A percentile compares a stretch with the other conserved stretches of the same genome.
phyloP scores from a whole-genome alignment of 1,140 invertebrate species.

The Sminthurides bifidus region DNA sequence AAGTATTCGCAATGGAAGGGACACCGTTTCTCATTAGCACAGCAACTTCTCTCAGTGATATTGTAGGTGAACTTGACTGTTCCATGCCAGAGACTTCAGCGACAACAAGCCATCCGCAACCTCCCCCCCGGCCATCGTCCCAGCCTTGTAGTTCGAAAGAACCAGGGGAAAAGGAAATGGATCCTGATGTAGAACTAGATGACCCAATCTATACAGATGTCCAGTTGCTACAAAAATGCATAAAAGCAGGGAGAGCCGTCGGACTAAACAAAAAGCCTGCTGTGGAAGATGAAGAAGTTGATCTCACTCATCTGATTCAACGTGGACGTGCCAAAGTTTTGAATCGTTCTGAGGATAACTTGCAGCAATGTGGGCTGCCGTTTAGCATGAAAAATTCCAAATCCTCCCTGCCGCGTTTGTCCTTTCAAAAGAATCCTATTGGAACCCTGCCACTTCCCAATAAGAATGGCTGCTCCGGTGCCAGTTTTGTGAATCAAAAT shows the following conservation, averaged over 20 bases:
- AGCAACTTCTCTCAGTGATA: conserved; percentile 29
- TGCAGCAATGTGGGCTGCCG: background rate
- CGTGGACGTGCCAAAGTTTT: background rate
- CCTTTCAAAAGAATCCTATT: too few relatives aligned
- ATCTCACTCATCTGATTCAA: conserved; percentile 1
- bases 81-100: background rate
- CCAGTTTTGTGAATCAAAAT: too few relatives aligned
- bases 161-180: too few relatives aligned
- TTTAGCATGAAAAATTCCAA: too few relatives aligned
- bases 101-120: too few relatives aligned
- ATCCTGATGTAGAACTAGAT: conserved; percentile 3
- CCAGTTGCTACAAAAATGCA: conserved; percentile 29
- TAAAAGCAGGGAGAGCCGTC: conserved; percentile 19
- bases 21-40: conserved; percentile 29
- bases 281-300: background rate
- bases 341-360: conserved; percentile 1
- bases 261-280: conserved; percentile 10
- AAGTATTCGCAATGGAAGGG: conserved; percentile 30
- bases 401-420: too few relatives aligned
- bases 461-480: too few relatives aligned
- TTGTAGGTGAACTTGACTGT: conserved; percentile 18
- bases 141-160: too few relatives aligned
- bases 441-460: too few relatives aligned
- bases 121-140: too few relatives aligned
- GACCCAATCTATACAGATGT: conserved; percentile 28